Conservation (phyloP, 2,113 vertebrate genomes). For the Pangasianodon hypophthalmus region DNA sequence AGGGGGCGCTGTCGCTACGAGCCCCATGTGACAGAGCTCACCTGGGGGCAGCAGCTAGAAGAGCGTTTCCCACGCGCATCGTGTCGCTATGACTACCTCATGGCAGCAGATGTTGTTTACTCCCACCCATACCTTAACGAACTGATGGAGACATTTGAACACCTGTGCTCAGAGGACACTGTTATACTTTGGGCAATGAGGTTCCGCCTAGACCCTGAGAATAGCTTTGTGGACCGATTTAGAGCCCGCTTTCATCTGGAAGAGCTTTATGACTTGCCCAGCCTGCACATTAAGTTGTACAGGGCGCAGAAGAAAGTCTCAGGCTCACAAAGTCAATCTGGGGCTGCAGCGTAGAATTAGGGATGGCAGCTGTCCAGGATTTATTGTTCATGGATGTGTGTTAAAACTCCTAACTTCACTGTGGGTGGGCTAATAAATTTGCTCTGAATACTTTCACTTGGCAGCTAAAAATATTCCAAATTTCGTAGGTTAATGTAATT, state of each 20-base stretch:
- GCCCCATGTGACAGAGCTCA: conserved; percentile 84
- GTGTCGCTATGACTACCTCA: conserved; percentile 84
- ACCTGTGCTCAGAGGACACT: conserved; percentile 85
- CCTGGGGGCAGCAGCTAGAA: conserved; percentile 85
- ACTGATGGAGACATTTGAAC: conserved; percentile 87
- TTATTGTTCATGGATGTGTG: not conserved
- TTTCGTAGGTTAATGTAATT: not conserved
- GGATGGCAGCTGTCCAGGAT: not conserved
- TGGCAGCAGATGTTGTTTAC: conserved; percentile 96
- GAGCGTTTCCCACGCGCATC: conserved; percentile 80
- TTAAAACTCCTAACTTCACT: not conserved
- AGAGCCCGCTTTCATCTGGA: conserved; percentile 81
- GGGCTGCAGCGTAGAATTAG: not conserved
- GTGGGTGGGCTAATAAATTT: not conserved
- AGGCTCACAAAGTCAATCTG: not conserved
- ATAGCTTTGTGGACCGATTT: conserved; percentile 86
- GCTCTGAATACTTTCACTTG: not conserved
- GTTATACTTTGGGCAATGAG: conserved; percentile 93
- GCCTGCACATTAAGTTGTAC: conserved; percentile 88
- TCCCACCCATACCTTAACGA: conserved; percentile 85
- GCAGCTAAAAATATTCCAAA: not conserved
- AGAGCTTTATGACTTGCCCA: conserved; percentile 84
- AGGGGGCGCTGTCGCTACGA: conserved; percentile 81
- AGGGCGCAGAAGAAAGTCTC: conserved; percentile 78
- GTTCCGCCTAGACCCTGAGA: conserved; percentile 87